These are phyloP conservation scores for Drosophila orosa DNA, from an alignment of 1,140 invertebrate genomes.

Conservation along the genomic window DNA sequence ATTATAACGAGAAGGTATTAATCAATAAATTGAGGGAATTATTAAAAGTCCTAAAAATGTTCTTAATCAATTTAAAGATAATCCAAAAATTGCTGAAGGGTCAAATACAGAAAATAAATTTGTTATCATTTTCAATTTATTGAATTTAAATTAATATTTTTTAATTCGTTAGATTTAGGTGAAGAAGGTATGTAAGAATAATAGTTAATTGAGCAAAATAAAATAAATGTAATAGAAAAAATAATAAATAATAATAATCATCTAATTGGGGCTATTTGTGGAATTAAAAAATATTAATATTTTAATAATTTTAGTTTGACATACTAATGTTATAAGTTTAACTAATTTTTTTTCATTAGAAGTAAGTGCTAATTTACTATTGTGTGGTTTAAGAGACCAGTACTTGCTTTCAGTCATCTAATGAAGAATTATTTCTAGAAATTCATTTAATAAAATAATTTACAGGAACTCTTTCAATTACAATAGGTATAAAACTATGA, in stretches of 20 bases:
- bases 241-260: constrained; percentile 85
- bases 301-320: constrained; percentile 86
- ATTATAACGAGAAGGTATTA: constrained; percentile 84
- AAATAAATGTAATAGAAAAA: constrained; percentile 85
- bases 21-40: constrained; percentile 84
- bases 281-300: constrained; percentile 86
- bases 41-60: constrained; percentile 84
- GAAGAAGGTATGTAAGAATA: constrained; percentile 76
- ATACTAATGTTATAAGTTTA: constrained; percentile 85
- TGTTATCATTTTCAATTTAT: constrained; percentile 86
- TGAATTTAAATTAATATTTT: constrained; percentile 79
- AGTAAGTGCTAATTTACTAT: constrained; percentile 85
- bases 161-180: constrained; percentile 64
- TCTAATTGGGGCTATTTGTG: constrained; percentile 85
- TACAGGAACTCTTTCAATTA: constrained; percentile 86
- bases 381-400: constrained; percentile 85
- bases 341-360: constrained; percentile 86
- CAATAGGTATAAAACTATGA: constrained; percentile 91
- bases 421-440: constrained; percentile 85
- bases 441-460: constrained; percentile 87
- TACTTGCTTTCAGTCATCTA: constrained; percentile 88
- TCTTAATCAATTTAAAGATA: constrained; percentile 86
- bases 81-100: constrained; percentile 84
- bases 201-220: constrained; percentile 85
- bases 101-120: constrained; percentile 86